Percentiles rank a stretch among this genome's conserved stretches.
Evolutionary conservation across 1,140 invertebrate genomes (phyloP).

Genomic region (Calephelis nemesis): DNA sequence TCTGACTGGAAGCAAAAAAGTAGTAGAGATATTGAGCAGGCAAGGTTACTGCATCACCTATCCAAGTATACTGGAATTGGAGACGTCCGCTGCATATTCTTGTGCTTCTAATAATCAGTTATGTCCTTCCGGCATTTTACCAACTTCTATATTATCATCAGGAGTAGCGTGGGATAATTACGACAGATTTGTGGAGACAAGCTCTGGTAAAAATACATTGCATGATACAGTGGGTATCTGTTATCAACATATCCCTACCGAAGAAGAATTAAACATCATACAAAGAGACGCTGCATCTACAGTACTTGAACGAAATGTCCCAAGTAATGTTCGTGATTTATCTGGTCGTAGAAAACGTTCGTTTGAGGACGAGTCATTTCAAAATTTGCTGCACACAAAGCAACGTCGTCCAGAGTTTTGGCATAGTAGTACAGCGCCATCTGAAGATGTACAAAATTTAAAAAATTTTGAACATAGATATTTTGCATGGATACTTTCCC

Average conservation of each 20-base stretch:
- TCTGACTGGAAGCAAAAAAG: too few relatives aligned
- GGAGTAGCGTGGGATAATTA: constrained; percentile 26
- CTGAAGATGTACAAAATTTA: too few relatives aligned
- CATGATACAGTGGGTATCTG: constrained; percentile 23
- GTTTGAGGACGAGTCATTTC: background rate
- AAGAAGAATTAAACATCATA: background rate
- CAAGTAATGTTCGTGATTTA: background rate
- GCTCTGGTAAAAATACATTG: constrained; percentile 24
- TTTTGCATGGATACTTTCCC: background rate
- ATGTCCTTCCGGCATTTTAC: constrained; percentile 22
- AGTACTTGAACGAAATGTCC: background rate
- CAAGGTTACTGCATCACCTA: too few relatives aligned
- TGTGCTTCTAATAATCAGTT: constrained; percentile 1
- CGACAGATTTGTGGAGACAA: constrained; percentile 24
- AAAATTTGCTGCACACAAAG: background rate
- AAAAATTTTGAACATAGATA: too few relatives aligned
- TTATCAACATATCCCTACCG: background rate
- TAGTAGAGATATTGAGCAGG: too few relatives aligned
- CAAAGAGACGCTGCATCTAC: background rate
- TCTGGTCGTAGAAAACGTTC: constrained; percentile 1
- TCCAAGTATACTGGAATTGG: too few relatives aligned
- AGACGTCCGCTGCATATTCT: too few relatives aligned
- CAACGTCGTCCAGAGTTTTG: background rate
- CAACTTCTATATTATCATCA: constrained; percentile 23
- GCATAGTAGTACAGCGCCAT: background rate